Evolutionary conservation across 2,888 invertebrate species (phyloP), one percentile per base, ranked within the genome.

Genomic region (Eremobia ochroleuca): DNA sequence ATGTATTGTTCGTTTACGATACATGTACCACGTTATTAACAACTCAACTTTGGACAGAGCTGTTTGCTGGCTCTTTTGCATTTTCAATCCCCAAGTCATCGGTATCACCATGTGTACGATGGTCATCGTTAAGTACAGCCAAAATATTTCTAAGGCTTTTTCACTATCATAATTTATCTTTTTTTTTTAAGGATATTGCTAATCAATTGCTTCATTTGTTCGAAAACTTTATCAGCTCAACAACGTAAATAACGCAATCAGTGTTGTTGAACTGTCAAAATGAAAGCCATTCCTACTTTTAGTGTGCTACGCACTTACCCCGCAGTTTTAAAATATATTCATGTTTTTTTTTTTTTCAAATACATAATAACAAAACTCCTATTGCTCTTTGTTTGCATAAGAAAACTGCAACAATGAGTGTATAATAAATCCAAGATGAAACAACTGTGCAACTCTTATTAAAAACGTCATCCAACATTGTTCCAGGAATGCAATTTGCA

Each of bases 401-500:
- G 82, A 81, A 59, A 69, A 76, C 40, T 49, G 28, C 37, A 62
- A 52, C 49, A 77, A 78, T 68, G 65, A 77, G 34, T 31, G 34
- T 25, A 67, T 64, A 77, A 70, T 77, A 79, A 76, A 78, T 77
- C 59, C 62, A 78, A 73, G 72, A 80, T 40, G 43, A 79, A 76
- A 76, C 82, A 76, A 83, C 79, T 70, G 46, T 71, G 55, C 76
- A 66, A 71, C 69, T 40, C 69, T 92, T 93, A 95, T 94, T 94
- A 94, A 92, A 92, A 92, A 88, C 90, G 89, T 92, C 93, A 93
- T 91, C 90, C 90, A 79, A 90, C 92, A 91, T 77, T 79, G 90
- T 91, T 90, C 92, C 89, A 87, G 86, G 94, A 94, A 93, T 94
- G 93, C 94, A 94, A 95, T 95, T 94, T 93, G 93, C 94, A 95